Base-by-base conservation (phyloP, 2,888 invertebrate genomes). In the Drosophila atripex region DNA sequence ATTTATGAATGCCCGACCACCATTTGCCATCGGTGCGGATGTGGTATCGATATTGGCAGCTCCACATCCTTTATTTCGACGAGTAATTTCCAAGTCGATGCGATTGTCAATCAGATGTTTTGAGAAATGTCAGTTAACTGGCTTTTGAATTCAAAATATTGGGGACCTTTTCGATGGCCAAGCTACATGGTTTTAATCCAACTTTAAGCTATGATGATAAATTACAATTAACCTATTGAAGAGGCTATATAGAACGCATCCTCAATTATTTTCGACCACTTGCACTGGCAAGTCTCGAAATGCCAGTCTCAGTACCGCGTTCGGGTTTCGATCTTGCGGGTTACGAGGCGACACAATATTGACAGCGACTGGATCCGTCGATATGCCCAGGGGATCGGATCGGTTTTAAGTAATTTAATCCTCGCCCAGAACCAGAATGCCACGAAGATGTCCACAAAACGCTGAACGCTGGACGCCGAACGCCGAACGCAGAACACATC, bases 391-490 rank as follows among this genome's bases (percentile, higher is more conserved):
- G 52, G 72, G 84, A 76, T 86, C 56, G 73, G 70, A 77, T 86
- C 56, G 73, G 70, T 76, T 77, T 84, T 71, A 76, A 73, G 84
- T 82, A 86, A 84, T 84, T 84, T 84, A 77, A 84, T 84, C 85
- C 84, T 86, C 85, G 85, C 76, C 82, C 84, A 82, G 82, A 84
- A 84, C 82, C 84, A 79, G 82, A 84, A 77, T 86, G 85, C 82
- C 86, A 83, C 80, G 84, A 85, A 76, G 73, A 80, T 80, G 79
- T 80, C 71, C 86, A 84, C 78, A 69, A 79, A 71, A 71, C 52
- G 65, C 71, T 64, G 65, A 18, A 39, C 64, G 69, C 57, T 55
- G 54, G 45, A 9, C 73, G 46, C 77, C 12, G 47, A 35, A 59
- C 23, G 53, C 70, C 64, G 60, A 35, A 59, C 66, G 68, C 64